Percentiles rank a stretch among this genome's conserved stretches.
phyloP scores from a whole-genome alignment of 2,113 vertebrate genomes.

The Brachionichthys hirsutus region DNA sequence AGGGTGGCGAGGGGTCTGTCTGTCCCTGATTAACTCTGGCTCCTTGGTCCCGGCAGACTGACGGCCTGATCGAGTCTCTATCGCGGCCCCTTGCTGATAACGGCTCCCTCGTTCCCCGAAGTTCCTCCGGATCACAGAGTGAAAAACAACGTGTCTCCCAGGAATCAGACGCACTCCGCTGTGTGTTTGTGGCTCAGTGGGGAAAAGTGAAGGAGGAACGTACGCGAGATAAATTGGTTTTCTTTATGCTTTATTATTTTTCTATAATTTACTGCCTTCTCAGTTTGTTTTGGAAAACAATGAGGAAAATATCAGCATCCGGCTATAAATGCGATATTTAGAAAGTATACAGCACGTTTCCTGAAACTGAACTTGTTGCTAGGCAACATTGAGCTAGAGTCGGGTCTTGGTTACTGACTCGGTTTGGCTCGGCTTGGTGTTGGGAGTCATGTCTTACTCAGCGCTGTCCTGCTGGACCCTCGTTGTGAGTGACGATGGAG shows the following conservation, averaged over 20 bases:
- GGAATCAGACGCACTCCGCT: slow-evolving; percentile 37
- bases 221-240: slow-evolving; percentile 37
- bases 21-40: slow-evolving; percentile 78
- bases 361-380: slow-evolving; percentile 45
- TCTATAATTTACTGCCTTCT: slow-evolving; percentile 9
- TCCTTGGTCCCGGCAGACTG: slow-evolving; percentile 69
- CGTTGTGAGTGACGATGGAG: slow-evolving; percentile 40
- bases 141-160: slow-evolving; percentile 72
- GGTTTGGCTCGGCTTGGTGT: slow-evolving; percentile 53
- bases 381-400: slow-evolving; percentile 38
- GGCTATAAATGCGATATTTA: slow-evolving; percentile 34
- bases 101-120: slow-evolving; percentile 61
- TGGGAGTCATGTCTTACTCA: slow-evolving; percentile 41
- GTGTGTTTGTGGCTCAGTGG: slow-evolving; percentile 27
- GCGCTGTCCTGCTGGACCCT: slow-evolving; percentile 42
- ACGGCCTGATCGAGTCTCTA: slow-evolving; percentile 73
- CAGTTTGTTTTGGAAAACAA: slow-evolving; percentile 14
- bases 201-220: slow-evolving; percentile 30
- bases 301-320: slow-evolving; percentile 12
- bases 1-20: slow-evolving; percentile 73
- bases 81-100: slow-evolving; percentile 76
- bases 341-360: slow-evolving; percentile 41
- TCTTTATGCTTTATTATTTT: slow-evolving; percentile 33
- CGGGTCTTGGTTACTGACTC: slow-evolving; percentile 58
- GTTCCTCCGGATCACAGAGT: slow-evolving; percentile 64